A percentile compares a stretch with the other conserved stretches of the same genome.
phyloP scores from a whole-genome alignment of 1,140 invertebrate species.

The Triops longicaudatus region DNA sequence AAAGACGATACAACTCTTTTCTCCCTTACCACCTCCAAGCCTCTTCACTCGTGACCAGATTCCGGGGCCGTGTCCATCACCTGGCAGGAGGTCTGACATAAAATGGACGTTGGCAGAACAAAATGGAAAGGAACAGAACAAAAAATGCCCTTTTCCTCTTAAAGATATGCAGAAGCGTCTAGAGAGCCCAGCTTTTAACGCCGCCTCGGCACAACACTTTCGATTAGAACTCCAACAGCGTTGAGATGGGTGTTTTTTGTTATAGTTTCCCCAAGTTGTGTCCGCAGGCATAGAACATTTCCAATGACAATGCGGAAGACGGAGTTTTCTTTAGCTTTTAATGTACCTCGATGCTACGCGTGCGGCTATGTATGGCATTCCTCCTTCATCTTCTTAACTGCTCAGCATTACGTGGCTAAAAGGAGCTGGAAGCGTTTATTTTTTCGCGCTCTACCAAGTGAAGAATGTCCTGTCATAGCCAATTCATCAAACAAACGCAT shows the following conservation, averaged over 20 bases:
- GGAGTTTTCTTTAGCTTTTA: background rate
- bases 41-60: background rate
- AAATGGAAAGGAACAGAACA: background rate
- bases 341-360: background rate
- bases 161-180: background rate
- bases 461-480: constrained; percentile 1
- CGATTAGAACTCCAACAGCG: constrained; percentile 2
- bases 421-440: background rate
- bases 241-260: background rate
- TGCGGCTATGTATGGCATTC: background rate
- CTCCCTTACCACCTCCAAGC: background rate
- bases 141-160: background rate
- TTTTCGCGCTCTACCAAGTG: background rate
- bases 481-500: constrained; percentile 4
- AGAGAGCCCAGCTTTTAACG: background rate
- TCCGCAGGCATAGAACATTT: background rate
- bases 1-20: constrained; percentile 4
- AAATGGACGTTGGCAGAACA: background rate
- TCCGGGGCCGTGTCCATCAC: constrained; percentile 4
- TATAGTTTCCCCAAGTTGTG: background rate
- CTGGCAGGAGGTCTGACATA: background rate
- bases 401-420: background rate
- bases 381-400: constrained; percentile 11
- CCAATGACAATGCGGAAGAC: constrained; percentile 8
- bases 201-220: constrained; percentile 3